Base-by-base conservation (phyloP, 2,888 invertebrate species). In the Deroplatys truncata region DNA sequence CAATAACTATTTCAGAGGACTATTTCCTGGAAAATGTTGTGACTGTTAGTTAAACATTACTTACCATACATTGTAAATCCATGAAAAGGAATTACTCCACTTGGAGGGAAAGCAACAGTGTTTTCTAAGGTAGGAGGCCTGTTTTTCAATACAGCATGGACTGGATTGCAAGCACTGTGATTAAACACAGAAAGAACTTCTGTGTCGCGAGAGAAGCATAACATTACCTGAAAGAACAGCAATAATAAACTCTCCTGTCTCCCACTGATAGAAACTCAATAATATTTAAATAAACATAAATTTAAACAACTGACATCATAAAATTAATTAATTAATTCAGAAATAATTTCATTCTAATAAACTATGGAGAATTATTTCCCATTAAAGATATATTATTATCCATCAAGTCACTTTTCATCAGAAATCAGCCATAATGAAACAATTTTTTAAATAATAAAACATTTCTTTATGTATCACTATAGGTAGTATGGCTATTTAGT, bases 21-120 rank as follows among this genome's bases (percentile, higher is more conserved):
- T n/a, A n/a, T n/a, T n/a, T n/a, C n/a, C 31, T 7, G 9, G 1
- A 49, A 49, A 49, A 49, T 49, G 2, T 49, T 49, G 1, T 49
- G 8, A 72, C 20, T 72, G 13, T 10, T 56, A 84, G 16, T 88
- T 29, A 16, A 49, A 28, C 29, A 86, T 85, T n/a, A 91, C 95
- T 93, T 94, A 98, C 98, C 98, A 93, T 98, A 98, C 99, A 99
- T 99, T 29, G 98, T 97, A 93, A 99, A 98, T 1, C 99, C 99
- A 93, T 99, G 98, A 93, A 98, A 99, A 0, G 99, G 99, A 91
- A 99, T 98, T 82, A 99, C 96, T 0, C 98, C 98, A 93, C 97
- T 98, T 0, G 99, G 99, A 13, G 99, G 99, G 92, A 98, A 98
- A 84, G 96, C 95, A 29, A 97, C 96, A 29, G 96, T 94, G 92